Evolutionary conservation across 2,888 invertebrate genomes (phyloP).

Genomic region (Sarcophaga caerulescens): DNA sequence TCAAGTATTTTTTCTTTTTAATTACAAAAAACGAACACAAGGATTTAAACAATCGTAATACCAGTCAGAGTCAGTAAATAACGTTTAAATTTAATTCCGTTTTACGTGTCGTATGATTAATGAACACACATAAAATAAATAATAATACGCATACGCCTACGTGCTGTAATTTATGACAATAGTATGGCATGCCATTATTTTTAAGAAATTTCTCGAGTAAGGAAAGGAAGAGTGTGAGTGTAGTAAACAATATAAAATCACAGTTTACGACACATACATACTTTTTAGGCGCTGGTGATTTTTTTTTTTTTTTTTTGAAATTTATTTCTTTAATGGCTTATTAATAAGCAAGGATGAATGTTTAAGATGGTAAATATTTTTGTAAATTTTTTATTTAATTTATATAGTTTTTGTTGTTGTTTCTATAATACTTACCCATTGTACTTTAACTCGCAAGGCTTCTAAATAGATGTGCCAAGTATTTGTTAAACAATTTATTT

Average conservation of each 20-base stretch:
- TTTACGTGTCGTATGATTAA: conserved; percentile 7
- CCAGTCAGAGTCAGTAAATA: not conserved
- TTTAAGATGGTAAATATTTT: not conserved
- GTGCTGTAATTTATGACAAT: not conserved
- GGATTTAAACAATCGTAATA: not conserved
- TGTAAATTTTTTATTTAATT: not conserved
- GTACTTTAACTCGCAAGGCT: conserved; percentile 77
- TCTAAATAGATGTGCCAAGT: conserved; percentile 68
- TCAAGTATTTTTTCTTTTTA: no score
- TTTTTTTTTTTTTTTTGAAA: not conserved
- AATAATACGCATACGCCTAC: conserved; percentile 9
- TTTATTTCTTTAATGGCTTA: not conserved
- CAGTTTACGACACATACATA: not conserved
- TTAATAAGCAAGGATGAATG: no score
- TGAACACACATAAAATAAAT: conserved; percentile 15
- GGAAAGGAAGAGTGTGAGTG: not conserved
- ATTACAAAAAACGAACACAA: not conserved
- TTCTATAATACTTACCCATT: conserved; percentile 76
- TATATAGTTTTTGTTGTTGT: not conserved
- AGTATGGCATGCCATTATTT: no score
- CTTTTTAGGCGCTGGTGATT: not conserved
- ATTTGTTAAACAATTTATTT: not conserved
- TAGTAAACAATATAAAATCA: no score
- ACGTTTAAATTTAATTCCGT: not conserved
- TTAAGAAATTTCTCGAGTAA: no score